These are phyloP conservation scores for Schizothorax lantsangensis DNA, from an alignment of 2,797 vertebrate genomes.

Conservation along the genomic window DNA sequence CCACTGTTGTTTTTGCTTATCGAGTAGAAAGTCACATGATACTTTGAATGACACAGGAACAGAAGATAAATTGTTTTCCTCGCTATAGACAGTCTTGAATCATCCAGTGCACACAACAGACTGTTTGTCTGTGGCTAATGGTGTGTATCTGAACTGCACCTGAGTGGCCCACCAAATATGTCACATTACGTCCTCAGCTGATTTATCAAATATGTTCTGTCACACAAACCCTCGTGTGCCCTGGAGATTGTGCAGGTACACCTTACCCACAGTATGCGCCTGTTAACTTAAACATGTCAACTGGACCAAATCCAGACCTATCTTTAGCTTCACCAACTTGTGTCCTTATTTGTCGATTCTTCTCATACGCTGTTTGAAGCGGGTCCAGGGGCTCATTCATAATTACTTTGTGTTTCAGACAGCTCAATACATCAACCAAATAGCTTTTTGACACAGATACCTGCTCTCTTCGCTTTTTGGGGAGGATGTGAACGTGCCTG, in stretches of 20 bases:
- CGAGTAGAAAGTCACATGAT: slow-evolving; percentile 26
- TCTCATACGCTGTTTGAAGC: background rate
- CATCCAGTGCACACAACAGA: slow-evolving; percentile 14
- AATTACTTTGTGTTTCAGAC: background rate
- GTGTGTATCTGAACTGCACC: slow-evolving; percentile 46
- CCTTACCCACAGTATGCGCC: slow-evolving; percentile 2
- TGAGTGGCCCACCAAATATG: slow-evolving; percentile 27
- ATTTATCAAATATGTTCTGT: slow-evolving; percentile 44
- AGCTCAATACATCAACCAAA: slow-evolving; percentile 40
- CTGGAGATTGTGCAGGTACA: slow-evolving; percentile 34
- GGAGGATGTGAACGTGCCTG: background rate
- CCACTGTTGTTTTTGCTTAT: slow-evolving; percentile 20
- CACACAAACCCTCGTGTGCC: slow-evolving; percentile 16
- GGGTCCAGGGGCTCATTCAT: background rate
- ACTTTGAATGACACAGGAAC: slow-evolving; percentile 18
- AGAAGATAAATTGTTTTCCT: slow-evolving; percentile 33
- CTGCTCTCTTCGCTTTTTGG: background rate
- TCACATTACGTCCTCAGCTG: slow-evolving; percentile 30
- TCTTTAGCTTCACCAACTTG: slow-evolving; percentile 36
- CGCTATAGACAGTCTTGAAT: background rate
- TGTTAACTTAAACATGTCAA: slow-evolving; percentile 49
- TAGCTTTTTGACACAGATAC: slow-evolving; percentile 26
- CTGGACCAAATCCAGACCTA: slow-evolving; percentile 35
- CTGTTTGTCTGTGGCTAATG: slow-evolving; percentile 47
- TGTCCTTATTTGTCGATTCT: slow-evolving; percentile 47